These are phyloP conservation scores for Cichladusa arquata DNA, from an alignment of 2,113 vertebrate species.

Conservation along the genomic window DNA sequence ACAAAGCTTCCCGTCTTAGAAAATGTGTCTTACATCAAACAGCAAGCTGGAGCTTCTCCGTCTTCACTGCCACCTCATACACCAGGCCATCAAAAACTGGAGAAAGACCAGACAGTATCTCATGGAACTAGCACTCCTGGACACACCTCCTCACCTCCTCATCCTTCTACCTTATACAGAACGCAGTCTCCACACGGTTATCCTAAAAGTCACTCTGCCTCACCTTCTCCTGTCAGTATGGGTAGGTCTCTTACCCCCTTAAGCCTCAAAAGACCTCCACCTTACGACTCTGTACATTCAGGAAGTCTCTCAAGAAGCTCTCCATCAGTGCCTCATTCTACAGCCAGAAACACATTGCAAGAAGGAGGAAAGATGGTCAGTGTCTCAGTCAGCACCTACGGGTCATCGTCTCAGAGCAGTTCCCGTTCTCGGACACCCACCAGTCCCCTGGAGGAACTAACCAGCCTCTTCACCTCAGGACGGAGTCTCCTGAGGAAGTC, in stretches of 20 bases:
- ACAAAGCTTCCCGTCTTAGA: constrained; percentile 88
- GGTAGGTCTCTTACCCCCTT: constrained; percentile 88
- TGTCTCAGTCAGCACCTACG: constrained; percentile 78
- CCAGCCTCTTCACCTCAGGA: constrained; percentile 86
- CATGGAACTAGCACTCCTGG: constrained; percentile 80
- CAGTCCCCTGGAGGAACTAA: constrained; percentile 90
- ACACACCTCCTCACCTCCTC: constrained; percentile 89
- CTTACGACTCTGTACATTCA: constrained; percentile 88
- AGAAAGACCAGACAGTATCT: constrained; percentile 81
- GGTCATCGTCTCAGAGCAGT: constrained; percentile 80
- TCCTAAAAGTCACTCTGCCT: constrained; percentile 91
- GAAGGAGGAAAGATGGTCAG: constrained; percentile 84
- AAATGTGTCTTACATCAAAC: constrained; percentile 84
- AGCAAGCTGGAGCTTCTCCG: constrained; percentile 77
- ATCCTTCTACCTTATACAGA: constrained; percentile 87
- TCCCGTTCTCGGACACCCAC: constrained; percentile 90
- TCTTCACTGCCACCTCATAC: constrained; percentile 80
- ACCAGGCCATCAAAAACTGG: constrained; percentile 80
- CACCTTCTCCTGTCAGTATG: constrained; percentile 93
- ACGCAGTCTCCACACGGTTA: constrained; percentile 87
- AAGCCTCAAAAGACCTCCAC: constrained; percentile 92
- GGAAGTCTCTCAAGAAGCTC: constrained; percentile 89
- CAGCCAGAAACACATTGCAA: constrained; percentile 82
- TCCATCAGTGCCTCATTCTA: constrained; percentile 85
- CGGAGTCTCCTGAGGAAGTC: constrained; percentile 85